Evolutionary conservation across 2,113 vertebrate genomes (phyloP).

Genomic region (Merops nubicus): DNA sequence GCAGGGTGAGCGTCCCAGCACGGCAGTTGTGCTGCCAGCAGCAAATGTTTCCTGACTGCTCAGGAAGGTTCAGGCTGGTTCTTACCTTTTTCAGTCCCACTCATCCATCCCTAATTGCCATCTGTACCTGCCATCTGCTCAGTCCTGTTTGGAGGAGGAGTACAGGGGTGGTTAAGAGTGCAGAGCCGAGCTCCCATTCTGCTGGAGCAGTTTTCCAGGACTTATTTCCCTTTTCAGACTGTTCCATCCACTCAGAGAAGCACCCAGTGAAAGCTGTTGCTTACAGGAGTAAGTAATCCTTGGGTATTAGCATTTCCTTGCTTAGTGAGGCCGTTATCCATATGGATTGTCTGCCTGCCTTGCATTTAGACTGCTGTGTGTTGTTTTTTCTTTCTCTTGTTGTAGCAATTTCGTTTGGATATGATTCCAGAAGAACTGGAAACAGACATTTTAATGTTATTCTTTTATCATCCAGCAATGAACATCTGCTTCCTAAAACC

Average conservation of each 20-base stretch:
- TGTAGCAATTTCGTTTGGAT: background rate
- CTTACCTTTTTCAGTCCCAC: background rate
- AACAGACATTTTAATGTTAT: background rate
- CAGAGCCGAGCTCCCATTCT: background rate
- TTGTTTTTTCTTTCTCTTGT: background rate
- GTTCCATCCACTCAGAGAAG: background rate
- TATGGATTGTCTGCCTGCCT: background rate
- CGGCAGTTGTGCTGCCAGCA: background rate
- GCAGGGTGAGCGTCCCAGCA: background rate
- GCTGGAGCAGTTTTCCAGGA: background rate
- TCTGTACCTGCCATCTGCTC: slow-evolving; percentile 3
- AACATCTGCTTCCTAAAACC: slow-evolving; percentile 1
- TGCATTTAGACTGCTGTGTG: background rate
- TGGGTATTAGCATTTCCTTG: background rate
- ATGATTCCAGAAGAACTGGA: background rate
- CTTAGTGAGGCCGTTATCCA: background rate
- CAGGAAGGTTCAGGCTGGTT: background rate
- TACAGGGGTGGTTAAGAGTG: background rate
- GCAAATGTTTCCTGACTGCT: background rate
- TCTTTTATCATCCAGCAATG: background rate
- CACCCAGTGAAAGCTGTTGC: background rate
- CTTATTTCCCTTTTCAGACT: background rate
- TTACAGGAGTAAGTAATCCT: background rate
- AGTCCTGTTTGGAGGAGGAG: background rate
- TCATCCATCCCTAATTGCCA: background rate